A percentile compares a stretch with the other conserved stretches of the same genome.
Conservation (phyloP, 1,140 invertebrate genomes). For the Trachymyrmex cornetzi region DNA sequence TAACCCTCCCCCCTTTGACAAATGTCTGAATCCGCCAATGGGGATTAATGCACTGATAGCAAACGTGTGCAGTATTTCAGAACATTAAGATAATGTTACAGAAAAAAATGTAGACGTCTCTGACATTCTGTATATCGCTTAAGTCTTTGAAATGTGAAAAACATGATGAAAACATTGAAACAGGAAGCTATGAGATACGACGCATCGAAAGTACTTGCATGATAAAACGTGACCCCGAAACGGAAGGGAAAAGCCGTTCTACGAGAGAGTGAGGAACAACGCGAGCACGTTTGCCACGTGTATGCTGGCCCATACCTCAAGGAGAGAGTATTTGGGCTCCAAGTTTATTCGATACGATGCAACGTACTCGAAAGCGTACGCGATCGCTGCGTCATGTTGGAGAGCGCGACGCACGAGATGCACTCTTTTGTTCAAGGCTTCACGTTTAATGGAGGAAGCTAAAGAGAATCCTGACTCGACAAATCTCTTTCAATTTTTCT, state of each 20-base stretch:
- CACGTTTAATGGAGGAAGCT: conserved; percentile 6
- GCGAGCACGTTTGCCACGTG: conserved; percentile 42
- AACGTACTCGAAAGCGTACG: neutral
- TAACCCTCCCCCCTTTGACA: too few relatives aligned
- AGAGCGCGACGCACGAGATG: neutral
- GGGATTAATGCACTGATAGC: too few relatives aligned
- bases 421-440: neutral
- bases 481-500: conserved; percentile 28
- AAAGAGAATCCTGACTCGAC: conserved; percentile 6
- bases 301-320: conserved; percentile 15
- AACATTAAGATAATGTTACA: neutral
- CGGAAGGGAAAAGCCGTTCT: conserved; percentile 51
- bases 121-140: neutral
- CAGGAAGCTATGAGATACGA: neutral
- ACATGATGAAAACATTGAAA: neutral
- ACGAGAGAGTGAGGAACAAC: conserved; percentile 67
- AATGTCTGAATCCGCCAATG: too few relatives aligned
- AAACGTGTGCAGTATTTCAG: too few relatives aligned
- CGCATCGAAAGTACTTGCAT: conserved; percentile 30
- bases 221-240: conserved; percentile 46
- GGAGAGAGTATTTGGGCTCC: conserved; percentile 2
- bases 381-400: neutral
- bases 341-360: neutral
- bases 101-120: neutral
- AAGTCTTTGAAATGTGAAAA: neutral